A percentile compares a stretch with the other conserved stretches of the same genome.
Conservation (phyloP, 1,140 invertebrate genomes). For the Micrasema minimum region DNA sequence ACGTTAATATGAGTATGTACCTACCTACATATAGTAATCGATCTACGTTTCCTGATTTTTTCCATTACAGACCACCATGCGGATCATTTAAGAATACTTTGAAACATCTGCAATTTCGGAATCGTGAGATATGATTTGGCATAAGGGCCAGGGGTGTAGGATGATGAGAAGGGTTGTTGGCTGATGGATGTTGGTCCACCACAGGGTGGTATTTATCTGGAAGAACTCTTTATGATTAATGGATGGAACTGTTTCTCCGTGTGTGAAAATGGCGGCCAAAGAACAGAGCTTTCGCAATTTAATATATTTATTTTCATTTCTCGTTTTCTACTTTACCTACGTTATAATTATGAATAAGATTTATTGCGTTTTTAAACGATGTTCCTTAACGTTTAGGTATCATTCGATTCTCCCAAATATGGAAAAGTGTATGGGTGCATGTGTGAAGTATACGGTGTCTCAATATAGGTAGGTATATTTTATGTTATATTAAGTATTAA, state of each 20-base stretch:
- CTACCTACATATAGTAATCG: too few relatives aligned
- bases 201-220: conserved; percentile 43
- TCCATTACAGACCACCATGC: too few relatives aligned
- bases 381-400: too few relatives aligned
- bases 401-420: too few relatives aligned
- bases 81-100: too few relatives aligned
- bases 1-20: too few relatives aligned
- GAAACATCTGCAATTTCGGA: not conserved
- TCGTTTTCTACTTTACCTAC: conserved; percentile 6
- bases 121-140: not conserved
- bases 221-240: conserved; percentile 44
- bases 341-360: conserved; percentile 32
- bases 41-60: too few relatives aligned
- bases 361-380: conserved; percentile 21
- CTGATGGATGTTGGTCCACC: conserved; percentile 36
- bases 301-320: conserved; percentile 32
- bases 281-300: conserved; percentile 30
- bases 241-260: conserved; percentile 37
- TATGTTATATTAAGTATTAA: too few relatives aligned
- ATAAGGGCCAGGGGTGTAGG: too few relatives aligned
- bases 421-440: too few relatives aligned
- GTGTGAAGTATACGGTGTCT: too few relatives aligned
- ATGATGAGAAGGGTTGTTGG: conserved; percentile 31
- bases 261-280: conserved; percentile 41
- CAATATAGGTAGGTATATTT: too few relatives aligned